phyloP scores from a whole-genome alignment of 2,113 vertebrate species.

The Salvelinus fontinalis region DNA sequence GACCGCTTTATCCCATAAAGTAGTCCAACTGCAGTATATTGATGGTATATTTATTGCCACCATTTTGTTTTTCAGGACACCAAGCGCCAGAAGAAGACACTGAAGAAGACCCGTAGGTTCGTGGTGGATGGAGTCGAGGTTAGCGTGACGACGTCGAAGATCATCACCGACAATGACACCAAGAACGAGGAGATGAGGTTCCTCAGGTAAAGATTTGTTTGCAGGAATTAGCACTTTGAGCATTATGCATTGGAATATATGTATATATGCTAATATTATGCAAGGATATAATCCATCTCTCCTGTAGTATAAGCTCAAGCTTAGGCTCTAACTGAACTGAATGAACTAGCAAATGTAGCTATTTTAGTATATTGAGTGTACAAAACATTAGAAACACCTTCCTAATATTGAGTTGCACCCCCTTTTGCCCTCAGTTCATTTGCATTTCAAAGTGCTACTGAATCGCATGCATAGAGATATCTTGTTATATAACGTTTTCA shows the following conservation, averaged over 20 bases:
- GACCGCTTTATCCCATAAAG: too few relatives aligned
- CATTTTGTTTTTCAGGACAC: slow-evolving; percentile 76
- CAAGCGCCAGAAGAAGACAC: slow-evolving; percentile 91
- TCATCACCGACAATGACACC: slow-evolving; percentile 92
- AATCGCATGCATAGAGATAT: too few relatives aligned
- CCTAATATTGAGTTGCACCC: too few relatives aligned
- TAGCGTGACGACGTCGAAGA: slow-evolving; percentile 96
- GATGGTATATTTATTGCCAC: background rate
- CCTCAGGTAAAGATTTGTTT: slow-evolving; percentile 76
- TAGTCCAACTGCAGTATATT: too few relatives aligned
- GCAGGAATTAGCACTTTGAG: background rate
- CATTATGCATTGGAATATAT: background rate
- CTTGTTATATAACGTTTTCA: background rate
- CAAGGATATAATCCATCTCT: background rate
- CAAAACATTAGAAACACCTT: too few relatives aligned
- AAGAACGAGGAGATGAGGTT: slow-evolving; percentile 96
- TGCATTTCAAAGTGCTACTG: too few relatives aligned
- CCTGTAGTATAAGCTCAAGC: background rate
- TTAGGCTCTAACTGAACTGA: background rate
- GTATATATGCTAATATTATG: slow-evolving; percentile 20
- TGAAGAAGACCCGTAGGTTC: slow-evolving; percentile 98
- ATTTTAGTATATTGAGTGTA: background rate
- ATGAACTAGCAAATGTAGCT: background rate
- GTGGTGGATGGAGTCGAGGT: slow-evolving; percentile 97
- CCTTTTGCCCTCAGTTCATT: too few relatives aligned